phyloP scores from a whole-genome alignment of 2,797 vertebrate genomes.

The Eulemur coronatus region DNA sequence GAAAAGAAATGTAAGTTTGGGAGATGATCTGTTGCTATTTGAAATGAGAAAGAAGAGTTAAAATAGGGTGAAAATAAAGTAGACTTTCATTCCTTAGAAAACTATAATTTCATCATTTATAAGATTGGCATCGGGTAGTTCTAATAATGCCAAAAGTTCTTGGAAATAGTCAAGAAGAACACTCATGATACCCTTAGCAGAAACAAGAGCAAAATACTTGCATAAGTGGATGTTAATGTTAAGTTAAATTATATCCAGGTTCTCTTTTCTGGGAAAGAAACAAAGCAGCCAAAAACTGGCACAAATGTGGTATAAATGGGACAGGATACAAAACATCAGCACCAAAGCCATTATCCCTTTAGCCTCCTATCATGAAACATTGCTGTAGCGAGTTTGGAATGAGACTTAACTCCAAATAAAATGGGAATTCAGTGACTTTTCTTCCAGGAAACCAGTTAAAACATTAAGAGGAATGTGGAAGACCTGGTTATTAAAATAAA shows the following conservation, averaged over 20 bases:
- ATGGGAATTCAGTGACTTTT: background rate
- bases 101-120: background rate
- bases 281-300: background rate
- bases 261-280: constrained; percentile 39
- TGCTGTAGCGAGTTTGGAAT: background rate
- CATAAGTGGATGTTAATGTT: background rate
- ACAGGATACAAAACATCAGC: background rate
- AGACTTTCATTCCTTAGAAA: background rate
- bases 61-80: background rate
- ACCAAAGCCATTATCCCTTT: background rate
- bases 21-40: background rate
- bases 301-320: background rate
- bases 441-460: constrained; percentile 21
- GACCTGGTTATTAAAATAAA: constrained; percentile 14
- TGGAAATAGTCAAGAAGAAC: background rate
- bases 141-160: background rate
- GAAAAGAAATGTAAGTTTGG: background rate
- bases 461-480: constrained; percentile 35
- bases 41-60: background rate
- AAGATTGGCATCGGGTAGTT: background rate
- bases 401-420: constrained; percentile 36
- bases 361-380: background rate
- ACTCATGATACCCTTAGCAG: background rate
- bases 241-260: background rate
- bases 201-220: background rate